Evolutionary conservation across 2,888 invertebrate species (phyloP).

Genomic region (Drosophila algonquin): DNA sequence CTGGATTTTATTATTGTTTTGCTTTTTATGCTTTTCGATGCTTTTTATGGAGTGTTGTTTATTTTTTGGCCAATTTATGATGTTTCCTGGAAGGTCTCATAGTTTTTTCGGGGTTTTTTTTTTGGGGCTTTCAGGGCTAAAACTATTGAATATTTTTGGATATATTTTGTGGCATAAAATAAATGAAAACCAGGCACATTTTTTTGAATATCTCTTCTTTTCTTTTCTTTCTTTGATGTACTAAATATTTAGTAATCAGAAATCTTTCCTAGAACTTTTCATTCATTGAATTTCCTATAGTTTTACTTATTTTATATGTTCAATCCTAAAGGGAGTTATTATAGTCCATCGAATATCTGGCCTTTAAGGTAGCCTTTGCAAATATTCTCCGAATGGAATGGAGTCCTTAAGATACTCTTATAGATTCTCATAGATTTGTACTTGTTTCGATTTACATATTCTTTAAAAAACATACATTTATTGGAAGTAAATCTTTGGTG

Average conservation of each 20-base stretch:
- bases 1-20: conserved; percentile 1
- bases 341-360: background rate
- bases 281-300: background rate
- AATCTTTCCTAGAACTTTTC: too few species aligned
- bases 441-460: too few species aligned
- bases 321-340: too few species aligned
- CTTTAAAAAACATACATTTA: too few species aligned
- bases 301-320: background rate
- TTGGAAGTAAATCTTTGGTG: too few species aligned
- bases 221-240: too few species aligned
- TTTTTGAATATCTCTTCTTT: too few species aligned
- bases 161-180: too few species aligned
- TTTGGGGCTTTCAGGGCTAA: conserved; percentile 14
- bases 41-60: background rate
- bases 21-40: background rate
- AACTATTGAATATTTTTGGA: background rate
- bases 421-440: too few species aligned
- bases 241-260: too few species aligned
- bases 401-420: background rate
- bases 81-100: conserved; percentile 42
- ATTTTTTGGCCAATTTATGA: conserved; percentile 26
- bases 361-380: background rate
- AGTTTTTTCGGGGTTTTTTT: background rate
- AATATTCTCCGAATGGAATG: background rate
- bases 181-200: too few species aligned